A percentile compares a stretch with the other conserved stretches of the same genome.
Evolutionary conservation across 2,888 invertebrate genomes (phyloP).

Genomic region (Catocala sponsa): DNA sequence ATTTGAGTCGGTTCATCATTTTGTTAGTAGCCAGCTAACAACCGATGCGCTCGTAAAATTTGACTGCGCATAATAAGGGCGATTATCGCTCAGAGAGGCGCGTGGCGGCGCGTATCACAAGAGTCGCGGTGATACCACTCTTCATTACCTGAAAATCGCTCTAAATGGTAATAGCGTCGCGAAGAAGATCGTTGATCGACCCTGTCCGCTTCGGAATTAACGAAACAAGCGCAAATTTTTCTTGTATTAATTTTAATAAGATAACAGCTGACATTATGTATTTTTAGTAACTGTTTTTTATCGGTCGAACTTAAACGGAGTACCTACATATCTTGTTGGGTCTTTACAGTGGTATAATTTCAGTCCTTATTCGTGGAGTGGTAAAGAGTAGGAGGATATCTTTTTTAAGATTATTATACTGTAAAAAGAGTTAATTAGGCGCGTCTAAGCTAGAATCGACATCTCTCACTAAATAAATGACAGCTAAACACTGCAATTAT

Average conservation of each 20-base stretch:
- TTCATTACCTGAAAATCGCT: conserved; percentile 84
- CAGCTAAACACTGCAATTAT: conserved; percentile 80
- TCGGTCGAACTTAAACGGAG: conserved; percentile 61
- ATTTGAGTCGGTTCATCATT: conserved; percentile 78
- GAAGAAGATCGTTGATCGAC: conserved; percentile 65
- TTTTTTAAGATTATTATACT: conserved; percentile 47
- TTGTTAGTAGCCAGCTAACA: conserved; percentile 79
- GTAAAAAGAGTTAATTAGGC: conserved; percentile 59
- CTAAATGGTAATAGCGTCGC: conserved; percentile 80
- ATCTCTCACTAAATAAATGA: conserved; percentile 77
- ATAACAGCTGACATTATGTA: conserved; percentile 72
- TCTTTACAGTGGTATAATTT: conserved; percentile 59
- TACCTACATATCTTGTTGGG: conserved; percentile 58
- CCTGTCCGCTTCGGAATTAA: conserved; percentile 69
- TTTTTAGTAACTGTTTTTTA: conserved; percentile 72
- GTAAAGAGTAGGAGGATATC: conserved; percentile 26
- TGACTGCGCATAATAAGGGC: conserved; percentile 85
- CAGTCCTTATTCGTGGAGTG: conserved; percentile 48
- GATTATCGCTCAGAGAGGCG: conserved; percentile 76
- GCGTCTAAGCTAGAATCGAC: conserved; percentile 68
- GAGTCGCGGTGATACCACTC: conserved; percentile 71
- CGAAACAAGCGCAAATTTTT: conserved; percentile 77
- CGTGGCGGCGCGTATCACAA: conserved; percentile 70
- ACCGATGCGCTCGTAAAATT: conserved; percentile 85
- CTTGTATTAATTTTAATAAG: conserved; percentile 79